Base-by-base conservation (phyloP, 2,797 vertebrate genomes). In the Brachyrhaphis roseni region DNA sequence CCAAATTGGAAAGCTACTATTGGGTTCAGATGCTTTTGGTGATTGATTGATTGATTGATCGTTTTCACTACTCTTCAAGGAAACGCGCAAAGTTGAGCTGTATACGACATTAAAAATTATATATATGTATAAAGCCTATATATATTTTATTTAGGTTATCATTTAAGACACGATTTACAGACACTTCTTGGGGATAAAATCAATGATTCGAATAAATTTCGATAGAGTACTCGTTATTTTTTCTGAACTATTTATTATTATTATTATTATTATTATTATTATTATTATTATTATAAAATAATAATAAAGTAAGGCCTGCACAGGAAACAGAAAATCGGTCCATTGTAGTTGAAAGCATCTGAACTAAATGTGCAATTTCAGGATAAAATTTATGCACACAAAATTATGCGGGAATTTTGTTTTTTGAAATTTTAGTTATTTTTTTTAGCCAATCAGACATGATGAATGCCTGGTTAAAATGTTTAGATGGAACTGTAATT, bases 231-330 rank as follows among this genome's bases (percentile, higher is more conserved):
- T 43, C 0, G 8, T 77, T 80, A 75, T 57, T 47, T 78, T 79
- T 83, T 45, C 16, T 57, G 8, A 71, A 80, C 91, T 86, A 66
- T 76, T 73, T 31, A 31, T 78, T 80, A 82, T 39, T 1, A 20
- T 75, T 83, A 72, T 76, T 84, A 74, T 36, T 36, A 18, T 51
- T 10, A 26, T 55, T 45, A 4, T 46, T 45, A 45, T 73, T 31
- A 16, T 81, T 80, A 82, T 34, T 1, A 20, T 75, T 83, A 72
- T 77, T 84, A 74, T 36, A 47, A 18, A 26, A 45, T 43, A 45
- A 45, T 34, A 62, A 20, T 59, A 66, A 20, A 23, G 3, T n/a
- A 4, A 16, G 23, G 23, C 23, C 12, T 43, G 1, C 8, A 36
- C 41, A 68, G 12, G 12, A 45, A 70, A 43, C 26, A 11, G 8